Evolutionary conservation across 2,113 vertebrate species (phyloP), one percentile per base, ranked within the genome.

Genomic region (Microcebus jonahi): DNA sequence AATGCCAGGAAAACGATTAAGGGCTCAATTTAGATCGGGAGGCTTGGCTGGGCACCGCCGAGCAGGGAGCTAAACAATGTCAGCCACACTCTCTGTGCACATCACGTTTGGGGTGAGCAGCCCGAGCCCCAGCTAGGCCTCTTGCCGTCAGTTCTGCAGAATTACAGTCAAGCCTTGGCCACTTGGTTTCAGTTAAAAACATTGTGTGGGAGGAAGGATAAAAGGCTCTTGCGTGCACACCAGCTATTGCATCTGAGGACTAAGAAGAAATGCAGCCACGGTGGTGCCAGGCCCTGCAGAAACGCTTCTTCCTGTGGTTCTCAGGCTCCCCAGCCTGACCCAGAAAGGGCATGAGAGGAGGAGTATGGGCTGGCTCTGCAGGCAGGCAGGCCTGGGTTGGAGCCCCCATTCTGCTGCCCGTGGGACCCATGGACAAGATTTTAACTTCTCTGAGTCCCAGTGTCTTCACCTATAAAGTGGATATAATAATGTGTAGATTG

Each of bases 181-280:
- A 80, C 91, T 97, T 65, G 86, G 95, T 97, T 94, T 95, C 94
- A 95, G 93, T 96, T 87, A 79, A 97, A 95, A 97, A 85, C 88
- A 94, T 31, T 96, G 36, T 81, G 73, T 87, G 23, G 81, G 95
- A 94, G 29, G 85, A 85, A 79, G 88, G 87, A 96, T 96, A 81
- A 98, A 96, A 97, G 93, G 93, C 57, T 88, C 71, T 88, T 94
- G 87, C 90, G 5, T 75, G 71, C 92, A 91, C 59, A 90, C 36
- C 63, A 90, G 53, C 31, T 90, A 53, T 11, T 88, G 31, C 84
- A n/a, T 86, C 91, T 29, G 61, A 91, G 53, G 88, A 82, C 55
- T 27, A 45, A 53, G 92, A 88, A 82, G 81, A 89, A 65, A 95
- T 29, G 73, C 67, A 96, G 70, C 15, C 76, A 45, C 12, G 13